A percentile compares a stretch with the other conserved stretches of the same genome.
Conservation (phyloP, 2,797 vertebrate genomes). For the Artibeus lituratus region DNA sequence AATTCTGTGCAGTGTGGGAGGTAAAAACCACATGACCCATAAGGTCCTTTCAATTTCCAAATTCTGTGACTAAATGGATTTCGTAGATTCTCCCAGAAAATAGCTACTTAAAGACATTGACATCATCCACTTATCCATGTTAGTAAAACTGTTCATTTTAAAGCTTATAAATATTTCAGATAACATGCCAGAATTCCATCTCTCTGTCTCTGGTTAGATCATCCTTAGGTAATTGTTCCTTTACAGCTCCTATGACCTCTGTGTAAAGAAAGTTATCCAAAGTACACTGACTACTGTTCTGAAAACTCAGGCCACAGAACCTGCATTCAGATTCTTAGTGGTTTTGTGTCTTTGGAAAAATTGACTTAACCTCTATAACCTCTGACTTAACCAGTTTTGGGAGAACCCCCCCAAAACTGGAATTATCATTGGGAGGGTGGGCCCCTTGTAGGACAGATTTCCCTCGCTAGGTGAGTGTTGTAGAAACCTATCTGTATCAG, state of each 20-base stretch:
- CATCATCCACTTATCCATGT: constrained; percentile 63
- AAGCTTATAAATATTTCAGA: constrained; percentile 70
- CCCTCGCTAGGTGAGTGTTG: background rate
- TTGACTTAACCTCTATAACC: background rate
- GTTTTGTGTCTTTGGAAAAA: background rate
- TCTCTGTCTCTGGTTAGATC: constrained; percentile 51
- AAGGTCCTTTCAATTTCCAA: constrained; percentile 32
- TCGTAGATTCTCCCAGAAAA: constrained; percentile 48
- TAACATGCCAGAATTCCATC: constrained; percentile 45
- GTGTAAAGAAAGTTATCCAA: background rate
- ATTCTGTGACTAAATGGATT: constrained; percentile 51
- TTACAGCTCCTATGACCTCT: constrained; percentile 28
- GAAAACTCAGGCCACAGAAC: background rate
- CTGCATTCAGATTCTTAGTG: background rate
- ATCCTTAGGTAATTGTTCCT: constrained; percentile 58
- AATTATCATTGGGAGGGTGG: background rate
- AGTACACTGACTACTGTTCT: background rate
- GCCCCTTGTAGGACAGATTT: background rate
- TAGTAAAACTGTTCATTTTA: constrained; percentile 57
- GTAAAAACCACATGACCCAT: constrained; percentile 25
- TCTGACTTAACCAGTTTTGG: no score
- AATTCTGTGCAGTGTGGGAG: background rate
- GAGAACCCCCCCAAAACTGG: background rate
- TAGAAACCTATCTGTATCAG: background rate
- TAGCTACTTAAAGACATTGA: constrained; percentile 68